Base-by-base conservation (phyloP, 1,140 invertebrate genomes). In the Cyphomyrmex costatus region DNA sequence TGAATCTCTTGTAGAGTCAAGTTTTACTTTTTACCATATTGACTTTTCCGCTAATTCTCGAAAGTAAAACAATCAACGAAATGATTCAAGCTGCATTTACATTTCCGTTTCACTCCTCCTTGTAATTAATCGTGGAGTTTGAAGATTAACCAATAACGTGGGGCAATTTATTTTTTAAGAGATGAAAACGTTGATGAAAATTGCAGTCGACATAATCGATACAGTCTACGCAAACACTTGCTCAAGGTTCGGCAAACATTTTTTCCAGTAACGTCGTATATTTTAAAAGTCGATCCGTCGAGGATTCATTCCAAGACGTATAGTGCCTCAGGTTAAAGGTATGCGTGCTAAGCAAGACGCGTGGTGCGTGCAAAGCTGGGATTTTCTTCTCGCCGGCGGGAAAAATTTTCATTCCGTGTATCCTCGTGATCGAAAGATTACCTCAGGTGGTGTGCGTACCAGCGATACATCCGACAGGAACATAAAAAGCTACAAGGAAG, bases 341-440 rank as follows among this genome's bases (percentile, higher is more conserved):
- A 73, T 73, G 53, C 24, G 63, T 53, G 79, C 68, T 73, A 83
- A 82, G 66, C 51, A 71, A 46, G 53, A 83, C 68, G 79, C 79
- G 79, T 73, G 66, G 36, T 78, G 68, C 66, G 85, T 66, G 51
- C 61, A 68, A 85, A 73, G 53, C 53, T 27, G 66, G 66, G 83
- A 58, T 78, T 87, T 78, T 51, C 10, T 24, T 70, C 42, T 14
- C 33, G 24, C 24, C 19, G 56, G 33, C 53, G 53, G 36, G 53
- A 24, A 30, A 46, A 70, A 77, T 85, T 86, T 86, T 77, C 63
- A 68, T 76, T 49, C 49, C 42, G 14, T 70, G 58, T 60, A 76
- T 70, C 66, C 82, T 30, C 71, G 86, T 83, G 61, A 84, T 85
- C 63, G 61, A 53, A 85, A 87, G 51, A 84, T 86, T 76, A 68